Conservation (phyloP, 1,140 invertebrate species). For the Antheraea pernyi region DNA sequence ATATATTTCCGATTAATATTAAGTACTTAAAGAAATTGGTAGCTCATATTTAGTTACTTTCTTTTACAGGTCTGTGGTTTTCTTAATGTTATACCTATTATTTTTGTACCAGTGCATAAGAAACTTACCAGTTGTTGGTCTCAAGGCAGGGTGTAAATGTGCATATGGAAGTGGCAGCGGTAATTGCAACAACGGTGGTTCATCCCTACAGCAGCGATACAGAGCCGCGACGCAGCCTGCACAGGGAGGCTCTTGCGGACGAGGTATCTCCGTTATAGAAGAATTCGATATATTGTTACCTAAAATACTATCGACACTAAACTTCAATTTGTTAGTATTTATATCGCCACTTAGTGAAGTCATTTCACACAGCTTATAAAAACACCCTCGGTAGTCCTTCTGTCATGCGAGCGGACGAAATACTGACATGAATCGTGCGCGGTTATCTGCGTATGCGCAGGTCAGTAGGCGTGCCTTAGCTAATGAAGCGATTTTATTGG, state of each 20-base stretch:
- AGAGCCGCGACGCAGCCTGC: slow-evolving; percentile 67
- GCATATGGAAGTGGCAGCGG: slow-evolving; percentile 59
- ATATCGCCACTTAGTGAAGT: slow-evolving; percentile 64
- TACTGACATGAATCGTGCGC: slow-evolving; percentile 46
- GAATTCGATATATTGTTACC: slow-evolving; percentile 45
- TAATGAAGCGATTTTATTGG: slow-evolving; percentile 49
- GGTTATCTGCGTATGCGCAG: slow-evolving; percentile 54
- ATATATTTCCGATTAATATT: no score
- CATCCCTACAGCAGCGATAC: slow-evolving; percentile 67
- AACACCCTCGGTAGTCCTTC: slow-evolving; percentile 27
- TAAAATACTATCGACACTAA: slow-evolving; percentile 72
- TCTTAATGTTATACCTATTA: no score
- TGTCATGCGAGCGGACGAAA: slow-evolving; percentile 48
- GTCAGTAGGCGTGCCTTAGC: slow-evolving; percentile 51
- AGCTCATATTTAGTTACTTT: no score
- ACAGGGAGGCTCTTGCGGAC: slow-evolving; percentile 60
- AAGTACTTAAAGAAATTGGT: no score
- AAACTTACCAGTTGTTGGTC: slow-evolving; percentile 57
- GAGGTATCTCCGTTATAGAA: slow-evolving; percentile 32
- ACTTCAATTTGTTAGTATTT: slow-evolving; percentile 62
- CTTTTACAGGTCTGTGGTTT: no score
- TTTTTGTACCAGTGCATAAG: no score
- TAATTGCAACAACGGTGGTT: slow-evolving; percentile 58
- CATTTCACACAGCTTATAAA: slow-evolving; percentile 46
- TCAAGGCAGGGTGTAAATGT: slow-evolving; percentile 67